Percentiles rank a stretch among this genome's conserved stretches.
phyloP scores from a whole-genome alignment of 1,140 invertebrate species.

The Ooceraea biroi region DNA sequence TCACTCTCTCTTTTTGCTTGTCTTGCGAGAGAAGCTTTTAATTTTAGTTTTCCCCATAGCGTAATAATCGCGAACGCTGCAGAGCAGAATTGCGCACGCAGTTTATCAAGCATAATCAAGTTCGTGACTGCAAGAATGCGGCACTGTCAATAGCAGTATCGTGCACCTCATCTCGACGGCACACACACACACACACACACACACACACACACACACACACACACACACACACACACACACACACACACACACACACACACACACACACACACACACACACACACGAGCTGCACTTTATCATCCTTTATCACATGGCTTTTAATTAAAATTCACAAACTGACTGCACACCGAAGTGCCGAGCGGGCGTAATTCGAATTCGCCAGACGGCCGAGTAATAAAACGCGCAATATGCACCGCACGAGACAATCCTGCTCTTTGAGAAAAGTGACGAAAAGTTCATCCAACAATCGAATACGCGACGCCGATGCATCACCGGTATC shows the following conservation, averaged over 20 bases:
- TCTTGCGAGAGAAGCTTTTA: background rate
- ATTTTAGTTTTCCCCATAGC: background rate
- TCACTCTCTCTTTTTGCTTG: too few relatives aligned
- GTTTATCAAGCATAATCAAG: slow-evolving; percentile 46
- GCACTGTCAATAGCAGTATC: slow-evolving; percentile 36
- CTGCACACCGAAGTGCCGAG: background rate
- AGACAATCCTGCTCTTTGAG: slow-evolving; percentile 26
- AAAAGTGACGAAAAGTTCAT: slow-evolving; percentile 24
- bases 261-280: too few relatives aligned
- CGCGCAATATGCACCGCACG: slow-evolving; percentile 11
- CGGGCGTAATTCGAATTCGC: slow-evolving; percentile 21
- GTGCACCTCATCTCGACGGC: too few relatives aligned
- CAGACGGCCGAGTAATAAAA: slow-evolving; percentile 35
- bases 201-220: too few relatives aligned
- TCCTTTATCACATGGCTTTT: slow-evolving; percentile 49
- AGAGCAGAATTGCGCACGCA: background rate
- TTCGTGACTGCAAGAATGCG: slow-evolving; percentile 17
- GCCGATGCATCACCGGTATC: background rate
- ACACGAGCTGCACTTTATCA: slow-evolving; percentile 8
- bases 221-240: too few relatives aligned
- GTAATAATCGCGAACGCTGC: slow-evolving; percentile 20
- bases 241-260: too few relatives aligned
- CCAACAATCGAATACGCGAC: background rate
- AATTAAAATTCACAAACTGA: slow-evolving; percentile 51
- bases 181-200: too few relatives aligned